Evolutionary conservation across 2,888 invertebrate genomes (phyloP).

Genomic region (Tetrapedia diversipes): DNA sequence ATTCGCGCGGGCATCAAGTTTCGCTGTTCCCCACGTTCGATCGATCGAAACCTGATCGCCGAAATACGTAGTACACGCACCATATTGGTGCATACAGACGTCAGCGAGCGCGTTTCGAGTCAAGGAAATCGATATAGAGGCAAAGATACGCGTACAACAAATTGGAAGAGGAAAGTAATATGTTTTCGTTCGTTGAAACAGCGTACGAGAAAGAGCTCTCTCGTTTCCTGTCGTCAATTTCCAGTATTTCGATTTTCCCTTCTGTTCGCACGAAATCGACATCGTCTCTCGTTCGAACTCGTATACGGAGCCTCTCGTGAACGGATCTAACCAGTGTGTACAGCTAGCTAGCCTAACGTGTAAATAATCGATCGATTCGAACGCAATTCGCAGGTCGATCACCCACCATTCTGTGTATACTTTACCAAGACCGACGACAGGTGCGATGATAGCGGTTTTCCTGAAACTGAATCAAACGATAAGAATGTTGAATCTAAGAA

Average conservation of each 20-base stretch:
- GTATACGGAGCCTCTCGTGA: too few species aligned
- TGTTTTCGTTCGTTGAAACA: too few species aligned
- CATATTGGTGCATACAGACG: conserved; percentile 80
- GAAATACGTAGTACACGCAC: too few species aligned
- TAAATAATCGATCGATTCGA: conserved; percentile 22
- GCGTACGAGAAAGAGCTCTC: too few species aligned
- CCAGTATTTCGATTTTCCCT: background rate
- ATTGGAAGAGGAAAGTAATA: background rate
- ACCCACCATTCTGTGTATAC: too few species aligned
- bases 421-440: too few species aligned
- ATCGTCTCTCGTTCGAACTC: too few species aligned
- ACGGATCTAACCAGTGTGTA: too few species aligned
- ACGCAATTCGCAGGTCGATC: background rate
- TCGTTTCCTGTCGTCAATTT: background rate
- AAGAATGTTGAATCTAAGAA: conserved; percentile 3
- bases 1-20: background rate
- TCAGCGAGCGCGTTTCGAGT: conserved; percentile 47
- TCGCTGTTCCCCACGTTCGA: conserved; percentile 24
- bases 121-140: conserved; percentile 25
- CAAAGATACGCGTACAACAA: conserved; percentile 21
- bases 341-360: too few species aligned
- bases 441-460: background rate
- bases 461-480: background rate
- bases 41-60: conserved; percentile 59
- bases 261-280: too few species aligned